Percentiles rank a stretch among this genome's conserved stretches.
phyloP scores from a whole-genome alignment of 1,140 invertebrate species.

The Teleogryllus occipitalis region DNA sequence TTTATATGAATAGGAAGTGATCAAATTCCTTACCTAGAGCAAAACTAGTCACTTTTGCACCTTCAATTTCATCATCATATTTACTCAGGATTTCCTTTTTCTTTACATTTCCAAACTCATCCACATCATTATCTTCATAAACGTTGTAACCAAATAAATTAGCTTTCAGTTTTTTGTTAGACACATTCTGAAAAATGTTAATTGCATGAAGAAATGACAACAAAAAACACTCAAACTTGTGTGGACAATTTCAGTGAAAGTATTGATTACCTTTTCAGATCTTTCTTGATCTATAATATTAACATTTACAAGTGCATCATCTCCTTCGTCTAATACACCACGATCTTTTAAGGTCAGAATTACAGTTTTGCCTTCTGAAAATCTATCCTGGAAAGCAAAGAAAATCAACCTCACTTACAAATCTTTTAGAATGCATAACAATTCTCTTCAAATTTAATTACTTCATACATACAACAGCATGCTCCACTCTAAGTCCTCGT shows the following conservation, averaged over 20 bases:
- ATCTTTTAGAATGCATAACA: too few species aligned
- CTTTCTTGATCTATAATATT: conserved; percentile 91
- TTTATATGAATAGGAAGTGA: neutral
- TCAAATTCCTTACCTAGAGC: conserved; percentile 49
- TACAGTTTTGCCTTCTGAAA: conserved; percentile 75
- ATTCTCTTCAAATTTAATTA: neutral
- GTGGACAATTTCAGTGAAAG: neutral
- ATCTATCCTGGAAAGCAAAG: conserved; percentile 42
- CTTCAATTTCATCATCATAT: conserved; percentile 94
- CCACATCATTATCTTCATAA: conserved; percentile 79
- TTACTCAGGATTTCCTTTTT: conserved; percentile 70
- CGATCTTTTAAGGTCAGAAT: conserved; percentile 93
- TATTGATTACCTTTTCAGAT: conserved; percentile 60
- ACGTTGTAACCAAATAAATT: conserved; percentile 57
- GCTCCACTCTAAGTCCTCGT: conserved; percentile 79
- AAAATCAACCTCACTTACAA: neutral
- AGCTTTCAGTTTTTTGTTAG: conserved; percentile 74
- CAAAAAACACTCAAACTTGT: too few species aligned
- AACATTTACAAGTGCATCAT: conserved; percentile 90
- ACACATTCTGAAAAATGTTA: conserved; percentile 53
- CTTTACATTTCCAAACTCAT: conserved; percentile 68
- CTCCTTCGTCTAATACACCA: conserved; percentile 76
- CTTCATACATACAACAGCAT: conserved; percentile 54
- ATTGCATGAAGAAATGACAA: too few species aligned
- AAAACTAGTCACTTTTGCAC: conserved; percentile 69